Percentiles rank a stretch among this genome's conserved stretches.
Conservation (phyloP, 2,797 vertebrate species). For the Pantherophis alleghaniensis region DNA sequence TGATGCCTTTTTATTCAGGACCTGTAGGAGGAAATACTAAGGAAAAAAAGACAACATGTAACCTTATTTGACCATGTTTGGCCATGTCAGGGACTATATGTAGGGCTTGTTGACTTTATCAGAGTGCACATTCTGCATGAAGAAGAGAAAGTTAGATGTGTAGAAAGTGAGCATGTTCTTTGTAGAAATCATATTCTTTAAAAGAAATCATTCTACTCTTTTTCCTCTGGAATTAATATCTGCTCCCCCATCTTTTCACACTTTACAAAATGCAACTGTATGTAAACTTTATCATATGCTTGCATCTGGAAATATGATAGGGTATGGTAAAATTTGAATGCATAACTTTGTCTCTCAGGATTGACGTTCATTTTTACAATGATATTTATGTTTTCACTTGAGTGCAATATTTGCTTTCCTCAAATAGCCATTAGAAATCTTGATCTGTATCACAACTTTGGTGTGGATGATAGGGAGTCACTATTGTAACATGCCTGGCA, state of each 20-base stretch:
- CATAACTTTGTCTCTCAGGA: background rate
- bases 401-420: background rate
- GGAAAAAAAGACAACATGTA: background rate
- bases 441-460: too few relatives aligned
- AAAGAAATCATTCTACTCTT: background rate
- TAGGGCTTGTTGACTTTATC: background rate
- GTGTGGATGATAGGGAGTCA: background rate
- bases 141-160: background rate
- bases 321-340: background rate
- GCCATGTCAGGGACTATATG: background rate
- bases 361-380: background rate
- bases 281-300: background rate
- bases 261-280: background rate
- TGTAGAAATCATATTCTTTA: background rate
- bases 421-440: background rate
- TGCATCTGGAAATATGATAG: background rate
- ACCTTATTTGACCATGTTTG: background rate
- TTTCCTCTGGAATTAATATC: background rate
- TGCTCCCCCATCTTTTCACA: background rate
- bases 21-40: background rate
- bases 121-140: background rate
- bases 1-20: background rate
- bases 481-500: background rate
- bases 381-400: background rate
- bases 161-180: background rate